Evolutionary conservation across 2,797 vertebrate species (phyloP).

Genomic region (Merluccius polli): DNA sequence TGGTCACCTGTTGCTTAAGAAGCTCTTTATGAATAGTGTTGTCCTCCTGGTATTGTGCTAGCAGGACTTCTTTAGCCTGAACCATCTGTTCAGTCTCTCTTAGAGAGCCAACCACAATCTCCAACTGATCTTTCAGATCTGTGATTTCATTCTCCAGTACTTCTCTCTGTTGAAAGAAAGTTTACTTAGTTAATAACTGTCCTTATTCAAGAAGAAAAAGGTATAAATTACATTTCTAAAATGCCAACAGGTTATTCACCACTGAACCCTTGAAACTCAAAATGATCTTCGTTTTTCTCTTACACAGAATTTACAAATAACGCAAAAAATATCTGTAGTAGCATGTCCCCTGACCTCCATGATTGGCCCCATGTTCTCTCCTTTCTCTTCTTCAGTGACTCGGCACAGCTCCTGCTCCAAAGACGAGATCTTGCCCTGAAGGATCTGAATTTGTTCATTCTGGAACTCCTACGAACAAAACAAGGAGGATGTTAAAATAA

Average conservation of each 20-base stretch:
- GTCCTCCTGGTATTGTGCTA: constrained; percentile 38
- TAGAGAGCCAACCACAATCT: constrained; percentile 20
- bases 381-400: constrained; percentile 71
- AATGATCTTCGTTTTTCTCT: background rate
- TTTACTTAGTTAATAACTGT: background rate
- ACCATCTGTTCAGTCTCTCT: constrained; percentile 34
- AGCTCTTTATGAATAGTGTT: constrained; percentile 30
- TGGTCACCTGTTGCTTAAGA: constrained; percentile 35
- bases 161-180: constrained; percentile 43
- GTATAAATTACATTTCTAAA: no score
- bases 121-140: constrained; percentile 47
- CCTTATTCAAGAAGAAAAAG: background rate
- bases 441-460: constrained; percentile 84
- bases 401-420: constrained; percentile 82
- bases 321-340: background rate
- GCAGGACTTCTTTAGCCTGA: constrained; percentile 34
- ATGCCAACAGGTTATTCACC: no score
- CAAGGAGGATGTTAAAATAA: background rate
- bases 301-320: background rate
- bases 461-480: constrained; percentile 75
- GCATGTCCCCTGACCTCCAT: constrained; percentile 77
- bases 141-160: constrained; percentile 49
- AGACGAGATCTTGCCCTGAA: constrained; percentile 85
- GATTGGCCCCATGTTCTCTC: constrained; percentile 86
- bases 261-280: background rate